Conservation (phyloP, 2,888 invertebrate genomes). For the Pterostichus madidus region DNA sequence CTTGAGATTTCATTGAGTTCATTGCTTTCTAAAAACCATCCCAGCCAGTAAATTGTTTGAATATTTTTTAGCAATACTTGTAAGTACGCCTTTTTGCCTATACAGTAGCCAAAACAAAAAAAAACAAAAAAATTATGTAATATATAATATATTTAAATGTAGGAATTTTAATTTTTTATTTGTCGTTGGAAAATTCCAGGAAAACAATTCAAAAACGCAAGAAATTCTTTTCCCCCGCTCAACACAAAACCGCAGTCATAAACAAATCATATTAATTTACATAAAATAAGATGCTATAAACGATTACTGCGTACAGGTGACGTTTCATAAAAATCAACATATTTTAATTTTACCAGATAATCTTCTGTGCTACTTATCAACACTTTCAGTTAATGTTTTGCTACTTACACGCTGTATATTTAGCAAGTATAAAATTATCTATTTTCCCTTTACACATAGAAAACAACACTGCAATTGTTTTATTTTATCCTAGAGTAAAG, state of each 20-base stretch:
- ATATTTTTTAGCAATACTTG: too few species aligned
- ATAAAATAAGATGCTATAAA: constrained; percentile 38
- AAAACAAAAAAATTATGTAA: too few species aligned
- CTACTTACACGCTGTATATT: constrained; percentile 27
- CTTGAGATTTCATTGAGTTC: too few species aligned
- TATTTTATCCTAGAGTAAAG: constrained; percentile 30
- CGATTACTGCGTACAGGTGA: constrained; percentile 16
- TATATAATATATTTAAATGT: neutral
- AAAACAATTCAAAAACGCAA: neutral
- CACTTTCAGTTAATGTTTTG: constrained; percentile 38
- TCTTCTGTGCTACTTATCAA: constrained; percentile 42
- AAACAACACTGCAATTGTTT: constrained; percentile 3
- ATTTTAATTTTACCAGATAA: constrained; percentile 35
- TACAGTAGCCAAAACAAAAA: too few species aligned
- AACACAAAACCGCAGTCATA: constrained; percentile 21
- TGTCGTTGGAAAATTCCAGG: neutral
- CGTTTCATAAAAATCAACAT: constrained; percentile 39
- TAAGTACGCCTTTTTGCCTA: too few species aligned
- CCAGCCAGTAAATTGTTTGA: too few species aligned
- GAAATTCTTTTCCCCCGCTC: neutral
- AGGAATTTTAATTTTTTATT: neutral
- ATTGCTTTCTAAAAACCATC: too few species aligned
- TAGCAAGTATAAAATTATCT: constrained; percentile 31
- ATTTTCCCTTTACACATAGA: constrained; percentile 22
- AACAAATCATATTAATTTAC: constrained; percentile 32